These are phyloP conservation scores for Drosophila pruinosa DNA, from an alignment of 1,140 invertebrate genomes.

Conservation along the genomic window DNA sequence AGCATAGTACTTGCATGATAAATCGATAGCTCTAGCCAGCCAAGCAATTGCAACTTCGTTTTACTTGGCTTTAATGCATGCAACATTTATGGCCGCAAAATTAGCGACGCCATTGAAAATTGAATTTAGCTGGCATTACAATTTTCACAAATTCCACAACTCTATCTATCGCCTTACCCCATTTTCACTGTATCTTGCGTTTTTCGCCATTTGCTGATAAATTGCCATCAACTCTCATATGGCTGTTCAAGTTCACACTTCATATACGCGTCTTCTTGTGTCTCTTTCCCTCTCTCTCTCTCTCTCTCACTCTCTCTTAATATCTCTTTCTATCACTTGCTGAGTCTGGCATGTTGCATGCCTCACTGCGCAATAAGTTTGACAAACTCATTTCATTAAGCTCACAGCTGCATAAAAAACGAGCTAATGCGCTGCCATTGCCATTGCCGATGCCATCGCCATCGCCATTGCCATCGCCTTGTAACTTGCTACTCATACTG, in stretches of 20 bases:
- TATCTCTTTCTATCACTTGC: slow-evolving; percentile 6
- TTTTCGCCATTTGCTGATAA: background rate
- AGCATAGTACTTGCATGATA: too few species aligned
- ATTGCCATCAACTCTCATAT: background rate
- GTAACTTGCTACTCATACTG: background rate
- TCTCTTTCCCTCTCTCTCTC: background rate
- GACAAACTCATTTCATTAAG: slow-evolving; percentile 81
- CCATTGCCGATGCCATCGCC: background rate
- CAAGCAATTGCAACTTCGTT: too few species aligned
- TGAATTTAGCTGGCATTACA: slow-evolving; percentile 1
- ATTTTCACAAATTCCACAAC: background rate
- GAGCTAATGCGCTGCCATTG: slow-evolving; percentile 63
- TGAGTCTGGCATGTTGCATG: slow-evolving; percentile 69
- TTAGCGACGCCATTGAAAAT: background rate
- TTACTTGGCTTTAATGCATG: too few species aligned
- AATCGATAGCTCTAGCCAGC: too few species aligned
- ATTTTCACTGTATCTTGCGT: background rate
- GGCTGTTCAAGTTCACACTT: background rate
- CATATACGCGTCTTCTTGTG: background rate
- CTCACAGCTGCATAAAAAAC: slow-evolving; percentile 68
- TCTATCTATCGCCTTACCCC: background rate
- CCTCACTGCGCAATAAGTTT: slow-evolving; percentile 75
- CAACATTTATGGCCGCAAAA: background rate
- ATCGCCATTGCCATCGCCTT: slow-evolving; percentile 1
- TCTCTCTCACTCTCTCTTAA: background rate